phyloP scores from a whole-genome alignment of 2,888 invertebrate species.

The Pollenia angustigena region DNA sequence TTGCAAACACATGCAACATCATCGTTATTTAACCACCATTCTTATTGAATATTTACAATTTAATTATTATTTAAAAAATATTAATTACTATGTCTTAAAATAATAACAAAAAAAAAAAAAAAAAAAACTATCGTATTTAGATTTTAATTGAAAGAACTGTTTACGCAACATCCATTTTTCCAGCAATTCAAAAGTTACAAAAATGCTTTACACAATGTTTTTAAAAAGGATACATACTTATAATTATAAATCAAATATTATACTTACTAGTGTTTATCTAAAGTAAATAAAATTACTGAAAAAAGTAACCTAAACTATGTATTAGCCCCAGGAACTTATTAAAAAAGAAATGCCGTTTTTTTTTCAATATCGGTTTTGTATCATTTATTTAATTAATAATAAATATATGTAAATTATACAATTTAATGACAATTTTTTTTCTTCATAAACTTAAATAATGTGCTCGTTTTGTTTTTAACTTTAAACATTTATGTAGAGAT shows the following conservation, averaged over 20 bases:
- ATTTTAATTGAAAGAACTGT: conserved; percentile 58
- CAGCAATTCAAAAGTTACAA: conserved; percentile 14
- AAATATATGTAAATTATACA: conserved; percentile 24
- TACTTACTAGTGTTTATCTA: conserved; percentile 53
- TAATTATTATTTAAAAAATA: conserved; percentile 53
- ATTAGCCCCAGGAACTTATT: conserved; percentile 17
- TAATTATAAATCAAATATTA: conserved; percentile 33
- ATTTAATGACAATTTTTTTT: conserved; percentile 28
- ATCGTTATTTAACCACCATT: conserved; percentile 44
- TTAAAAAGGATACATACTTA: conserved; percentile 38
- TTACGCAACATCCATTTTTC: conserved; percentile 15
- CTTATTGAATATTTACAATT: conserved; percentile 66
- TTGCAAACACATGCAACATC: conserved; percentile 48
- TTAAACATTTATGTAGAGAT: conserved; percentile 40
- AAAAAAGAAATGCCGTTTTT: conserved; percentile 2
- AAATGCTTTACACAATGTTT: conserved; percentile 37
- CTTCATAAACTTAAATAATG: conserved; percentile 30
- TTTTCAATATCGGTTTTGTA: conserved; percentile 12
- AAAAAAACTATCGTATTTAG: conserved; percentile 54
- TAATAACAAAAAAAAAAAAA: conserved; percentile 39
- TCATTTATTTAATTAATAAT: conserved; percentile 41
- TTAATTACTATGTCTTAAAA: conserved; percentile 37
- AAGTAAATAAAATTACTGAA: conserved; percentile 51
- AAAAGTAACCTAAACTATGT: conserved; percentile 23
- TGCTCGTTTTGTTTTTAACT: conserved; percentile 28